phyloP scores from a whole-genome alignment of 2,113 vertebrate species.

The Cathartes aura region DNA sequence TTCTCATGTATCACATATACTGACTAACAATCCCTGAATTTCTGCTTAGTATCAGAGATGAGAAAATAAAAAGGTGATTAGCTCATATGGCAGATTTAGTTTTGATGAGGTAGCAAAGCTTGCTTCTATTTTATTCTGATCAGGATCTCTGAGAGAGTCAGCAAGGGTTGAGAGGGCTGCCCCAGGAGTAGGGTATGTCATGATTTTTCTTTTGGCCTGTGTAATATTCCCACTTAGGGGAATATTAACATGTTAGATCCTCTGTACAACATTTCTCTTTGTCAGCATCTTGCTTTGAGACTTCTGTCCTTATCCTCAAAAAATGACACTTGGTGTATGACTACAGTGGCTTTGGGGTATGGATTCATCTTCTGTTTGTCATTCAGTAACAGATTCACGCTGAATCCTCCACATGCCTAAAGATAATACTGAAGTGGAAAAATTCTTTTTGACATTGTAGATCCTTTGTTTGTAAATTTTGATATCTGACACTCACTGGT shows the following conservation, averaged over 20 bases:
- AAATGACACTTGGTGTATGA: conserved; percentile 33
- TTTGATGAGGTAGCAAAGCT: not conserved
- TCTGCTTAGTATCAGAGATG: not conserved
- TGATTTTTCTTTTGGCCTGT: not conserved
- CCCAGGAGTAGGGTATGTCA: not conserved
- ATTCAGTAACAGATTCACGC: not conserved
- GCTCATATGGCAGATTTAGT: not conserved
- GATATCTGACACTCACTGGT: not conserved
- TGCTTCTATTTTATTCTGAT: conserved; percentile 1
- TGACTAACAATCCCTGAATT: not conserved
- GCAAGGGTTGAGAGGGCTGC: not conserved
- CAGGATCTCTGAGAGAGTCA: not conserved
- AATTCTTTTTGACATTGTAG: not conserved
- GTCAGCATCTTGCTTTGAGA: conserved; percentile 59
- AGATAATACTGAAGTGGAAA: not conserved
- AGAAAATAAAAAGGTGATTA: not conserved
- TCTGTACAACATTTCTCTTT: conserved; percentile 57
- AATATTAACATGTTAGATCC: conserved; percentile 41
- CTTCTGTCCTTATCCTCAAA: conserved; percentile 14
- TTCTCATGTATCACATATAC: not conserved
- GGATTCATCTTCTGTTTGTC: conserved; percentile 47
- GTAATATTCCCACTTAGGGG: conserved; percentile 23
- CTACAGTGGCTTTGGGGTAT: not conserved
- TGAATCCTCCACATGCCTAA: not conserved
- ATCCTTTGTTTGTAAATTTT: not conserved